Conservation (phyloP, 2,888 invertebrate species). For the Rhyacophila evoluta region DNA sequence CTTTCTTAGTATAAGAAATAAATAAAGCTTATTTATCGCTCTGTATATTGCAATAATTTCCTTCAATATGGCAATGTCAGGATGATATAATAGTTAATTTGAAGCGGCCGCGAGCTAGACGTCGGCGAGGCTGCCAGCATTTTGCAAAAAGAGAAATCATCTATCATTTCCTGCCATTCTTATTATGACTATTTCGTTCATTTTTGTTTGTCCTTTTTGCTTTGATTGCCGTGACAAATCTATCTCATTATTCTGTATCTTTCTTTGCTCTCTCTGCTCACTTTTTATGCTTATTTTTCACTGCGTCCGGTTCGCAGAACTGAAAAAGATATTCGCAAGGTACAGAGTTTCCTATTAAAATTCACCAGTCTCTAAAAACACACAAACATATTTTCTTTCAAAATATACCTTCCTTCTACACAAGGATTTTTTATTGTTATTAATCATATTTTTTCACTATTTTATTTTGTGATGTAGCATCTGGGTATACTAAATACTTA, state of each 20-base stretch:
- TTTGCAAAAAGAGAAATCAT: slow-evolving; percentile 16
- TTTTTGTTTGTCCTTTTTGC: slow-evolving; percentile 36
- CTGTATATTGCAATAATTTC: neutral
- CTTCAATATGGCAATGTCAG: neutral
- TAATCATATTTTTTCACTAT: too few species aligned
- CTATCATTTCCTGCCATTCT: slow-evolving; percentile 33
- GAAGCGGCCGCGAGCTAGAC: neutral
- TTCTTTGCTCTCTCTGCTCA: slow-evolving; percentile 12
- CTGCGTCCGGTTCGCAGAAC: neutral
- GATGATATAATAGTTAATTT: neutral
- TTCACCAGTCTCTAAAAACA: too few species aligned
- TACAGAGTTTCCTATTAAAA: too few species aligned
- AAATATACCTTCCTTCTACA: too few species aligned
- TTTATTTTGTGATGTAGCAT: too few species aligned
- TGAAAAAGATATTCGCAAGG: neutral
- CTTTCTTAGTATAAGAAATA: too few species aligned
- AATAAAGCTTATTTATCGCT: too few species aligned
- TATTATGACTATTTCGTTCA: slow-evolving; percentile 6
- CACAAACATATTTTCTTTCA: too few species aligned
- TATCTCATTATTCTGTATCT: slow-evolving; percentile 41
- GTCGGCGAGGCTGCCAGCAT: neutral
- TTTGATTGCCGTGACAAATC: slow-evolving; percentile 46
- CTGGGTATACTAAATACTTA: too few species aligned
- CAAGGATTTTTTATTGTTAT: too few species aligned
- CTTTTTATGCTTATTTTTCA: slow-evolving; percentile 30